Conservation (phyloP, 30 jellyfish, hydroid and myxozoan species). For the Cassiopea andromeda region DNA sequence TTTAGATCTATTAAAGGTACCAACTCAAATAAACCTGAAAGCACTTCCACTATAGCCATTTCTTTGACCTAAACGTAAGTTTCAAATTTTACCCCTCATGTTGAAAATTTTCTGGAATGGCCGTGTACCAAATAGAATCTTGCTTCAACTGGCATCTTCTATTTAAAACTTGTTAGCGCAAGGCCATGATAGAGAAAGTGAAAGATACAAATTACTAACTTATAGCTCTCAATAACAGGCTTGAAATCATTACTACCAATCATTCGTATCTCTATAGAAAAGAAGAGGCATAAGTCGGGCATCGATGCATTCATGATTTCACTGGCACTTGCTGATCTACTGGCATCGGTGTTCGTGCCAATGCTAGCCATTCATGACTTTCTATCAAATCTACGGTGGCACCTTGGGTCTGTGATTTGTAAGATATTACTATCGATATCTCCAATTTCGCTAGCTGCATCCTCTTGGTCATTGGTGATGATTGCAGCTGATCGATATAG, state of each 20-base stretch:
- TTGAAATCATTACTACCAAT: not conserved
- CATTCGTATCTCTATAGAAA: not conserved
- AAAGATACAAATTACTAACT: not conserved
- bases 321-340: conserved; percentile 48
- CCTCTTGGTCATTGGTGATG: conserved; percentile 68
- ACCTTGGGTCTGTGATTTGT: conserved; percentile 40
- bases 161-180: too few relatives aligned
- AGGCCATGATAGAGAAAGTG: too few relatives aligned
- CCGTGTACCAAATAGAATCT: too few relatives aligned
- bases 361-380: conserved; percentile 13
- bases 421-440: conserved; percentile 43
- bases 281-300: conserved; percentile 37
- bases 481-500: conserved; percentile 68
- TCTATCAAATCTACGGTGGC: conserved; percentile 24
- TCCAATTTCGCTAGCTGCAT: conserved; percentile 49
- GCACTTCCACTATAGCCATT: too few relatives aligned
- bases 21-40: too few relatives aligned
- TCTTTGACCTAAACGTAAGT: too few relatives aligned
- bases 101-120: too few relatives aligned
- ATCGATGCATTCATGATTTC: conserved; percentile 54
- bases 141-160: too few relatives aligned
- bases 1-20: too few relatives aligned
- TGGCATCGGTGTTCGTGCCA: conserved; percentile 56
- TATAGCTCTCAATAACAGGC: not conserved
- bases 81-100: too few relatives aligned